Evolutionary conservation across 2,888 invertebrate species (phyloP).

Genomic region (Parelbella ahira): DNA sequence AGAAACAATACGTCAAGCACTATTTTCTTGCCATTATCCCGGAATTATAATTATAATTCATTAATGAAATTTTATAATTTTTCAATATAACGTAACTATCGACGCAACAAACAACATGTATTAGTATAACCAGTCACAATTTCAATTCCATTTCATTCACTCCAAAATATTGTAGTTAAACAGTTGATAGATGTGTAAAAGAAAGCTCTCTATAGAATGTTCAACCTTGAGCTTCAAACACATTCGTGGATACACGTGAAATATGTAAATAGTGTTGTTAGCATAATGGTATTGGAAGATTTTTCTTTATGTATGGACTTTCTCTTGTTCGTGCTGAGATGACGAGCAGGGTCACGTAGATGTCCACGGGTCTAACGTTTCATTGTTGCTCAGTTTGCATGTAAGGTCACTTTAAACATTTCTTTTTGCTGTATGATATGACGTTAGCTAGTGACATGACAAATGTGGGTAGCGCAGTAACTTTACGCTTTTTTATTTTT

Average conservation of each 20-base stretch:
- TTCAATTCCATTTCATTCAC: too few species aligned
- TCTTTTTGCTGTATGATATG: too few species aligned
- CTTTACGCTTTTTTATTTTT: too few species aligned
- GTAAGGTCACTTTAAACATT: slow-evolving; percentile 8
- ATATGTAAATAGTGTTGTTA: slow-evolving; percentile 24
- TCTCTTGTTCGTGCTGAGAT: slow-evolving; percentile 25
- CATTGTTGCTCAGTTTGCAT: slow-evolving; percentile 21
- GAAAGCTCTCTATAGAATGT: slow-evolving; percentile 22
- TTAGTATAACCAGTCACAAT: too few species aligned
- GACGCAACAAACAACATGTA: slow-evolving; percentile 1
- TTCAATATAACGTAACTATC: too few species aligned
- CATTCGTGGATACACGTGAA: slow-evolving; percentile 20
- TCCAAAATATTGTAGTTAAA: slow-evolving; percentile 8
- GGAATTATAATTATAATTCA: neutral
- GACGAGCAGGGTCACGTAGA: slow-evolving; percentile 16
- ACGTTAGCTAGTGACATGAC: too few species aligned
- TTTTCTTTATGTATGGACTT: slow-evolving; percentile 28
- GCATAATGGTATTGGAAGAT: slow-evolving; percentile 20
- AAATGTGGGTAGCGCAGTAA: too few species aligned
- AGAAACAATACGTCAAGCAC: too few species aligned
- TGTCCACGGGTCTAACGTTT: slow-evolving; percentile 28
- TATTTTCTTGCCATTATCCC: slow-evolving; percentile 3
- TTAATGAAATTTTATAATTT: neutral
- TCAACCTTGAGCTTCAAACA: slow-evolving; percentile 22
- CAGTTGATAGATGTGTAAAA: slow-evolving; percentile 13